Conservation (phyloP, 2,888 invertebrate species). For the Orthosia gothica region DNA sequence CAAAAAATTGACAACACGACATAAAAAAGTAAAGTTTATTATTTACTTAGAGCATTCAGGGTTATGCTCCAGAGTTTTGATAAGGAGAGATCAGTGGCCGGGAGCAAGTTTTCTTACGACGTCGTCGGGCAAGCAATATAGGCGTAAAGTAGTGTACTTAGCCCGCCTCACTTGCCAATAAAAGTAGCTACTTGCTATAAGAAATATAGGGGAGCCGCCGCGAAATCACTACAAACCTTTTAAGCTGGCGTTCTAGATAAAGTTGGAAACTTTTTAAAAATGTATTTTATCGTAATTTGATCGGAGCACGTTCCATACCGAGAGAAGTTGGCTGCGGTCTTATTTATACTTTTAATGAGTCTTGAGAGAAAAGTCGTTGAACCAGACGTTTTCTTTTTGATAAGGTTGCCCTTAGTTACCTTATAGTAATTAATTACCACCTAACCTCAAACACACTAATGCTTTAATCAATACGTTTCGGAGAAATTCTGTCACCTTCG, state of each 20-base stretch:
- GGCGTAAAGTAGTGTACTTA: conserved; percentile 76
- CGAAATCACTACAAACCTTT: conserved; percentile 70
- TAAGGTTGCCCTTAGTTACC: conserved; percentile 15
- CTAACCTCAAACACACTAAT: neutral
- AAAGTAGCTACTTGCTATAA: conserved; percentile 70
- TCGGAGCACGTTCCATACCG: conserved; percentile 46
- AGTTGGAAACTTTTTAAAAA: conserved; percentile 56
- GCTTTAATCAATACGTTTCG: conserved; percentile 28
- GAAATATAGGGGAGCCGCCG: conserved; percentile 64
- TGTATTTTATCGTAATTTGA: conserved; percentile 65
- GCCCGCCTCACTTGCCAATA: conserved; percentile 73
- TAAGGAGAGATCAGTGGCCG: conserved; percentile 70
- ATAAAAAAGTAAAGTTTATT: conserved; percentile 64
- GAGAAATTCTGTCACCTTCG: conserved; percentile 13
- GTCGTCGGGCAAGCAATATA: conserved; percentile 69
- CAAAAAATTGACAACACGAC: conserved; percentile 59
- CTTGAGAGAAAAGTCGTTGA: conserved; percentile 20
- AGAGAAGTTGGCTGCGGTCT: conserved; percentile 38
- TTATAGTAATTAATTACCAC: conserved; percentile 23
- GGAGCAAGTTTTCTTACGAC: conserved; percentile 73
- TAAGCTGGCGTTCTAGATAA: conserved; percentile 65
- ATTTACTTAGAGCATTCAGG: conserved; percentile 58
- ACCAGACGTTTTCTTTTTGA: conserved; percentile 8
- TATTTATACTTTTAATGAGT: conserved; percentile 56
- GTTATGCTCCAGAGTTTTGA: conserved; percentile 71